Base-by-base conservation (phyloP, 23 tunicate genomes). In the Styela plicata region DNA sequence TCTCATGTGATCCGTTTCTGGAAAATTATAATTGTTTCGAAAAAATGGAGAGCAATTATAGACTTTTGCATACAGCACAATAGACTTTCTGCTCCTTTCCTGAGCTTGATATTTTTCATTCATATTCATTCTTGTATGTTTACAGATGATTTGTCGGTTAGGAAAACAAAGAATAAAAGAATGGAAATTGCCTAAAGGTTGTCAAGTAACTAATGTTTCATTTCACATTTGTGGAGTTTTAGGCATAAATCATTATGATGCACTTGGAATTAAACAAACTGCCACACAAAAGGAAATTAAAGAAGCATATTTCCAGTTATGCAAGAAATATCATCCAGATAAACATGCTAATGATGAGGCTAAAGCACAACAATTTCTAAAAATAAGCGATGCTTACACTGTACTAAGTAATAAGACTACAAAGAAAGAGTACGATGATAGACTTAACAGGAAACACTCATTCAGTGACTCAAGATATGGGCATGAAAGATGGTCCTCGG, bases 241-340 rank as follows among this genome's bases (percentile, higher is more conserved):
- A 5, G 36, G 24, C 17, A 18, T 36, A 76, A 76, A 27, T 52
- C 81, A 76, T 53, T 76, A 76, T 29, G 66, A 76, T 16, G n/a
- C n/a, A 0, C 30, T 82, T 0, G 85, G 85, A n/a, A 2, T 82
- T 31, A 28, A 37, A 24, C 74, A 82, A 70, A 28, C 79, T 5
- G 85, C 85, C 13, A 33, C 74, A 29, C 62, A 52, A 28, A 73
- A 74, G 17, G 85, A 82, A 34, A 74, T 82, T 83, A 82, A 82
- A 2, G 34, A 82, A 70, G 85, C 85, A 0, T 82, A 82, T 74
- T 82, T 67, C 5, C 63, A 34, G 17, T 83, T 67, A 29, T 34
- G 78, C 63, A 82, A 82, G 34, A 53, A 82, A 71, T 73, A 34
- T 71, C 85, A 82, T 2, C 85, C 85, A 57, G 85, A 82, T 44